Percentiles rank a stretch among this genome's conserved stretches.
Conservation (phyloP, 2,888 invertebrate species). For the Tinea semifulvella region DNA sequence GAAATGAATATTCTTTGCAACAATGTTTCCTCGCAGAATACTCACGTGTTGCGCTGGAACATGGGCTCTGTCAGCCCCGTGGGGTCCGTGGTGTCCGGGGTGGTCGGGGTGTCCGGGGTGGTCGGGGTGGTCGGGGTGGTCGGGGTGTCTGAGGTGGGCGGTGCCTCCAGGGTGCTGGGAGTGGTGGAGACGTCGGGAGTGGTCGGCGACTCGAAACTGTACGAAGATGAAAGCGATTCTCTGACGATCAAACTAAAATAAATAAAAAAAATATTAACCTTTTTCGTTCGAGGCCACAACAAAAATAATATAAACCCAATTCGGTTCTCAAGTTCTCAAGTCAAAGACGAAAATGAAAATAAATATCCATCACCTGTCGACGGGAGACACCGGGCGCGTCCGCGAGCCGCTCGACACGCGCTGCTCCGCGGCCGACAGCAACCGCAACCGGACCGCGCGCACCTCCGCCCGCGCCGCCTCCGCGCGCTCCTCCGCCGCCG, state of each 20-base stretch:
- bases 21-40: conserved; percentile 1
- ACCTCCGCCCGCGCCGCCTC: conserved; percentile 31
- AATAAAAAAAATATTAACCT: too few relatives aligned
- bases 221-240: not conserved
- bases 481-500: conserved; percentile 41
- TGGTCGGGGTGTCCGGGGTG: conserved; percentile 40
- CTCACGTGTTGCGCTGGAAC: conserved; percentile 50
- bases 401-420: conserved; percentile 66
- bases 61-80: conserved; percentile 41
- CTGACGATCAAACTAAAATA: not conserved
- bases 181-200: too few relatives aligned
- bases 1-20: not conserved
- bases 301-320: not conserved
- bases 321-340: conserved; percentile 19
- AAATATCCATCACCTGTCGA: conserved; percentile 65
- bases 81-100: conserved; percentile 33
- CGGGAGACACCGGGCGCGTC: conserved; percentile 70
- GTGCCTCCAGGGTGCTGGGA: not conserved
- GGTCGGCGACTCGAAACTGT: not conserved
- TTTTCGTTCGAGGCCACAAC: not conserved
- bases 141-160: conserved; percentile 20
- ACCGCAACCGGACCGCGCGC: conserved; percentile 19
- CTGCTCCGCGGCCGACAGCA: conserved; percentile 31
- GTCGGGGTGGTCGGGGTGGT: conserved; percentile 40
- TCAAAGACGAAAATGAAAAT: conserved; percentile 31